Base-by-base conservation (phyloP, 2,888 invertebrate species). In the Athetis lepigone region DNA sequence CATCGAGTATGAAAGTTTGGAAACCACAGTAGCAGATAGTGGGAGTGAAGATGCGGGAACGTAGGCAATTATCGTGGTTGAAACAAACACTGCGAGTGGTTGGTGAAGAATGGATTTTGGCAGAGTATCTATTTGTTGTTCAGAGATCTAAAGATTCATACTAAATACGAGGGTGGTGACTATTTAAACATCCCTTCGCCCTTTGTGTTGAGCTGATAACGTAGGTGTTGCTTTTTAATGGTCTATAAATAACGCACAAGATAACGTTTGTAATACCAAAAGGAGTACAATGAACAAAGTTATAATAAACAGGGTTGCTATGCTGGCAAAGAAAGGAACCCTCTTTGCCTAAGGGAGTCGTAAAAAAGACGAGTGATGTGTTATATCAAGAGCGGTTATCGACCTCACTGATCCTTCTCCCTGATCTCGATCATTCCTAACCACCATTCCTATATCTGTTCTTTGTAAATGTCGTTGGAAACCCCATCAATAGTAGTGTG, bases 21-120 rank as follows among this genome's bases (percentile, higher is more conserved):
- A 54, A 71, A 66, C 52, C 66, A 21, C 64, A 45, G 42, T 47
- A 13, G 8, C 45, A 83, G 85, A 85, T 85, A 87, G 86, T 86
- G 80, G 74, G 66, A 76, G 74, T 74, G 66, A 78, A 84, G 75
- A 82, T 75, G 78, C 80, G 84, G 73, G 83, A 86, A 81, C 80
- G 80, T 74, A 68, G 83, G 85, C 87, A 88, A 86, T 88, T 88
- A 88, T 87, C 82, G 82, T 82, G 84, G 81, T 82, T 78, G 83
- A 84, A 87, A 88, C 88, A 90, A 86, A 89, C 85, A 86, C 80
- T 79, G 70, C 51, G 68, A 75, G 70, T 70, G 73, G 71, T 80
- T 80, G 74, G 80, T 68, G 72, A 80, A 84, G 83, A 86, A 85
- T 85, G 78, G 81, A 83, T 86, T 85, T 81, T 51, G 75, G 74